Evolutionary conservation across 2,888 invertebrate genomes (phyloP).

Genomic region (Noctuana brunneofusca): DNA sequence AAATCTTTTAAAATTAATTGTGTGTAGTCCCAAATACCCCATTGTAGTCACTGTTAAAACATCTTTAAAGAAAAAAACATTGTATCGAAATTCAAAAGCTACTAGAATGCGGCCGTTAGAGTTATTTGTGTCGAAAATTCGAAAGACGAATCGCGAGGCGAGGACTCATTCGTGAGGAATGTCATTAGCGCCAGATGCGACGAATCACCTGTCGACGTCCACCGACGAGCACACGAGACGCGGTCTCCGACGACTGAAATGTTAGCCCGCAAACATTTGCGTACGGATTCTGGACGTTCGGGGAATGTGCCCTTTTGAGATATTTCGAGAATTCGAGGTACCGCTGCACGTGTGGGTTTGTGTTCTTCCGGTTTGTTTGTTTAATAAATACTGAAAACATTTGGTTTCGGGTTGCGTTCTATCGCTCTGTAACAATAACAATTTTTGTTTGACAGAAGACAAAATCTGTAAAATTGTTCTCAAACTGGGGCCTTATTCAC

Average conservation of each 20-base stretch:
- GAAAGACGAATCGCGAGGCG: constrained; percentile 14
- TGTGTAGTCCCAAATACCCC: too few species aligned
- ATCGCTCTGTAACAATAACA: not conserved
- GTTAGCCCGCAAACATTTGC: constrained; percentile 9
- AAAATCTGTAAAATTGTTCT: not conserved
- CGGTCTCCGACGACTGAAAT: constrained; percentile 15
- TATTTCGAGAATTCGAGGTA: constrained; percentile 33
- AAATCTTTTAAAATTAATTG: too few species aligned
- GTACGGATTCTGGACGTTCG: constrained; percentile 17
- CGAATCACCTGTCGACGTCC: constrained; percentile 24
- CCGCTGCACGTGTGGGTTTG: constrained; percentile 17
- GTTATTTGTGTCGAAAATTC: constrained; percentile 20
- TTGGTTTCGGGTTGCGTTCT: not conserved
- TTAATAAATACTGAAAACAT: constrained; percentile 9
- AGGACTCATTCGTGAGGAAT: constrained; percentile 18
- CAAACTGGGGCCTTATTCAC: too few species aligned
- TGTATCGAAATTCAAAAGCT: not conserved
- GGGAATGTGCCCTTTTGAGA: constrained; percentile 26
- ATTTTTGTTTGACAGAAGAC: not conserved
- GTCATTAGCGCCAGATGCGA: constrained; percentile 32
- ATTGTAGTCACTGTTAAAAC: too few species aligned
- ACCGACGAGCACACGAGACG: constrained; percentile 2
- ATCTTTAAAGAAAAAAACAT: too few species aligned
- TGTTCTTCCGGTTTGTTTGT: constrained; percentile 26
- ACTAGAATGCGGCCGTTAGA: not conserved